phyloP scores from a whole-genome alignment of 1,140 invertebrate genomes.

The Trichonephila inaurata region DNA sequence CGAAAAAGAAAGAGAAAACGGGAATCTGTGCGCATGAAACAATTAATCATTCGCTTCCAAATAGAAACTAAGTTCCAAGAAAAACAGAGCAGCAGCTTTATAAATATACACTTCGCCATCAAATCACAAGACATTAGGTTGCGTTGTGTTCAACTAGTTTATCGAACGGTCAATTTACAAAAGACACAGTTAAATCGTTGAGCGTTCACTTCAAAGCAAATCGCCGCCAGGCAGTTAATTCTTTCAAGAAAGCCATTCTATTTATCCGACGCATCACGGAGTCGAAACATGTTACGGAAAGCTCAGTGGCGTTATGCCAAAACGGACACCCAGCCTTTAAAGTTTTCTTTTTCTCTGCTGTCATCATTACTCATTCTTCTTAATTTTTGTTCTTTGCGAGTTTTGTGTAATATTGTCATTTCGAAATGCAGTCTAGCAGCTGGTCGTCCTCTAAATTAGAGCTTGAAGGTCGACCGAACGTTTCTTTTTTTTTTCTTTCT shows the following conservation, averaged over 20 bases:
- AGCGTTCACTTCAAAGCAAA: conserved; percentile 44
- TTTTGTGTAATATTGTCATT: conserved; percentile 71
- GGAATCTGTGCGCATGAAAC: too few relatives aligned
- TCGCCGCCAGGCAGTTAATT: conserved; percentile 30
- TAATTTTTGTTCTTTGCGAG: conserved; percentile 24
- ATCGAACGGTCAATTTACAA: conserved; percentile 32
- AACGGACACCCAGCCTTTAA: conserved; percentile 28
- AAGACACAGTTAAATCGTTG: conserved; percentile 23
- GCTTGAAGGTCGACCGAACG: conserved; percentile 38
- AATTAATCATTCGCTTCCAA: neutral
- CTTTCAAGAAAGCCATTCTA: neutral
- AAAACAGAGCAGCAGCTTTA: neutral
- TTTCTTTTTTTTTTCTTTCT: neutral
- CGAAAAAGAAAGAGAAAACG: too few relatives aligned
- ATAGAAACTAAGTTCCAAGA: neutral
- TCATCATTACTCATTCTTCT: conserved; percentile 51
- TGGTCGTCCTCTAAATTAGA: conserved; percentile 66
- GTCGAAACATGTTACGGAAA: conserved; percentile 37
- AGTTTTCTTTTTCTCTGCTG: conserved; percentile 35
- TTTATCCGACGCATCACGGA: neutral
- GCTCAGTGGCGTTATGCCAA: conserved; percentile 48
- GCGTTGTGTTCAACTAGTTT: neutral
- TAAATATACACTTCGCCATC: neutral
- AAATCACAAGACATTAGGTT: neutral
- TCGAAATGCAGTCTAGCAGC: conserved; percentile 54